These are phyloP conservation scores for Epinephelus fuscoguttatus DNA, from an alignment of 2,113 vertebrate species.

Conservation along the genomic window DNA sequence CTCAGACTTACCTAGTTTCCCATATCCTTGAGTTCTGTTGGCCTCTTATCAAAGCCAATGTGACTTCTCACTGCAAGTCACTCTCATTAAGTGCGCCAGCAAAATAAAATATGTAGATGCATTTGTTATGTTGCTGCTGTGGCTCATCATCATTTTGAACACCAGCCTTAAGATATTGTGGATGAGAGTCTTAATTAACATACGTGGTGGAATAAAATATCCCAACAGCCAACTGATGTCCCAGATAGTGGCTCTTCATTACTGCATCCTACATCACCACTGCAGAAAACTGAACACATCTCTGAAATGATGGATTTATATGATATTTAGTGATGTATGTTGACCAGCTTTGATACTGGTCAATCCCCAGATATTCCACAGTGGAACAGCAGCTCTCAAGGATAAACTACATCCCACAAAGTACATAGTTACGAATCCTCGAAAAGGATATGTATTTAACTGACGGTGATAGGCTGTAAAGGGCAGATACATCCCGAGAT, in stretches of 20 bases:
- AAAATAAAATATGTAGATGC: constrained; percentile 48
- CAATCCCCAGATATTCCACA: not conserved
- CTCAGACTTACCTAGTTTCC: constrained; percentile 5
- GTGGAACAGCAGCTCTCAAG: not conserved
- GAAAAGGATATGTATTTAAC: too few species aligned
- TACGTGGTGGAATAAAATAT: constrained; percentile 42
- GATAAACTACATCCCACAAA: not conserved
- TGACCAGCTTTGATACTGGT: not conserved
- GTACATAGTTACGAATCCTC: not conserved
- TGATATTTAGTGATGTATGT: not conserved
- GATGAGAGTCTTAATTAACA: constrained; percentile 39
- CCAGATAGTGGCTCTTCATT: constrained; percentile 38
- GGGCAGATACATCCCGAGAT: too few species aligned
- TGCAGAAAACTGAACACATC: not conserved
- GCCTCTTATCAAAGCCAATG: constrained; percentile 42
- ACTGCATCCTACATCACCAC: constrained; percentile 3
- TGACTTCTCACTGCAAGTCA: constrained; percentile 40
- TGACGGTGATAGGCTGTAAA: too few species aligned
- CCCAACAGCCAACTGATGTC: constrained; percentile 39
- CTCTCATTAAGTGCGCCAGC: constrained; percentile 35
- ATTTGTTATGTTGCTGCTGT: constrained; percentile 32
- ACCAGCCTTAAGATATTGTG: constrained; percentile 43
- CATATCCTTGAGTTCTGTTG: constrained; percentile 41
- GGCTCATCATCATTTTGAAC: constrained; percentile 42
- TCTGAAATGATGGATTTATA: too few species aligned